A percentile compares a stretch with the other conserved stretches of the same genome.
Evolutionary conservation across 2,888 invertebrate genomes (phyloP).

Genomic region (Merodon equestris): DNA sequence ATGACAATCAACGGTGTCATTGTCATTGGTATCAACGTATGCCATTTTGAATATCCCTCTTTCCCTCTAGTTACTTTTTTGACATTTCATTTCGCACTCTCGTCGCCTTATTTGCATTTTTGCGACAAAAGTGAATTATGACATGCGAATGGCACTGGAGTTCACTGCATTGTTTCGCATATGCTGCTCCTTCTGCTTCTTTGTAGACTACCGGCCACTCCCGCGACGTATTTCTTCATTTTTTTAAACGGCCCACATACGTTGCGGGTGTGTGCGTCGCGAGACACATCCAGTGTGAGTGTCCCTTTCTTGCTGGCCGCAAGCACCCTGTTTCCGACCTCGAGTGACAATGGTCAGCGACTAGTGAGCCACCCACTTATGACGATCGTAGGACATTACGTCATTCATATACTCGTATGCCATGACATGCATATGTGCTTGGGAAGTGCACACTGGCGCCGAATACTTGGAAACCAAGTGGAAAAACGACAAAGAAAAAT

Average conservation of each 20-base stretch:
- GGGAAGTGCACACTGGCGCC: conserved; percentile 15
- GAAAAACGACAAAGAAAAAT: conserved; percentile 18
- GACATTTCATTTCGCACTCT: conserved; percentile 28
- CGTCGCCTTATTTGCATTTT: conserved; percentile 14
- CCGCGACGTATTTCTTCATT: conserved; percentile 26
- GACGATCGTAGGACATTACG: conserved; percentile 52
- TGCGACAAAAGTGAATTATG: conserved; percentile 48
- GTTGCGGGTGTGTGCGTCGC: conserved; percentile 14
- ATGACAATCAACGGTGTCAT: conserved; percentile 59
- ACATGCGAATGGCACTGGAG: conserved; percentile 28
- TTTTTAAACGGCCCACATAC: conserved; percentile 29
- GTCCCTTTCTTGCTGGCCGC: conserved; percentile 41
- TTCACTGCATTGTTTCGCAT: conserved; percentile 18
- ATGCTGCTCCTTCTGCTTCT: background rate
- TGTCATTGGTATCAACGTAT: conserved; percentile 44
- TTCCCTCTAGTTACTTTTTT: conserved; percentile 7
- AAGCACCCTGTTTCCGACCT: background rate
- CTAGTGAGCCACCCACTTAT: conserved; percentile 54
- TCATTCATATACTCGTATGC: conserved; percentile 46
- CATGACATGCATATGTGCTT: background rate
- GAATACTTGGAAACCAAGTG: conserved; percentile 28
- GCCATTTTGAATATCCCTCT: conserved; percentile 38
- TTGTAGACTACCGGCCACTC: conserved; percentile 37
- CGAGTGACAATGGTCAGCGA: conserved; percentile 24
- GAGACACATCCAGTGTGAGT: conserved; percentile 34